Evolutionary conservation across 2,888 invertebrate species (phyloP).

Genomic region (Ceraclea dissimilis): DNA sequence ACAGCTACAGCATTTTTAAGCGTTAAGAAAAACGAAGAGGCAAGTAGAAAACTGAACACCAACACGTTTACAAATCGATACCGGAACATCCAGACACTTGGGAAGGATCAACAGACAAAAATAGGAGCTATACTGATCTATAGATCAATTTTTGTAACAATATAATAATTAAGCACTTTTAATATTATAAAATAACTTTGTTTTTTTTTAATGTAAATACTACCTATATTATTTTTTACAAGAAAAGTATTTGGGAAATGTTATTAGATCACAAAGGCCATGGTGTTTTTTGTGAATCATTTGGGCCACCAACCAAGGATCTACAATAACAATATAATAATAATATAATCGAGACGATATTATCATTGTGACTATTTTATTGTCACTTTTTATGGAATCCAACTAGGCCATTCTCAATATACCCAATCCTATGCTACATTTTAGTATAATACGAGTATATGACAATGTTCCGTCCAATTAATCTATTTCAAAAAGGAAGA

Average conservation of each 20-base stretch:
- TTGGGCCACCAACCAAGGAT: not conserved
- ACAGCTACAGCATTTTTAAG: too few relatives aligned
- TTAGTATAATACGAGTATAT: not conserved
- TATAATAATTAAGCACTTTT: too few relatives aligned
- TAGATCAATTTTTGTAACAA: too few relatives aligned
- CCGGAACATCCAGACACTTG: too few relatives aligned
- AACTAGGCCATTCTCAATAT: not conserved
- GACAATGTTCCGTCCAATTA: not conserved
- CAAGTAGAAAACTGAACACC: too few relatives aligned
- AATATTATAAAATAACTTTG: too few relatives aligned
- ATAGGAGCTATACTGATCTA: too few relatives aligned
- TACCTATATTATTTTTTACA: not conserved
- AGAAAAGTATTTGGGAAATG: not conserved
- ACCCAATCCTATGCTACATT: not conserved
- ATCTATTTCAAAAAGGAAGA: not conserved
- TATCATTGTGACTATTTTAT: not conserved
- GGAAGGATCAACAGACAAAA: too few relatives aligned
- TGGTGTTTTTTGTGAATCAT: not conserved
- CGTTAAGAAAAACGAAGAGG: too few relatives aligned
- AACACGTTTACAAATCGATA: too few relatives aligned
- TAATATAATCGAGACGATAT: not conserved
- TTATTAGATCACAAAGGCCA: not conserved
- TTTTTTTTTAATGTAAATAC: too few relatives aligned
- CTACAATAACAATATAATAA: not conserved
- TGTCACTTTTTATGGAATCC: not conserved